These are phyloP conservation scores for Corythaixoides concolor DNA, from an alignment of 2,113 vertebrate genomes.

Conservation along the genomic window DNA sequence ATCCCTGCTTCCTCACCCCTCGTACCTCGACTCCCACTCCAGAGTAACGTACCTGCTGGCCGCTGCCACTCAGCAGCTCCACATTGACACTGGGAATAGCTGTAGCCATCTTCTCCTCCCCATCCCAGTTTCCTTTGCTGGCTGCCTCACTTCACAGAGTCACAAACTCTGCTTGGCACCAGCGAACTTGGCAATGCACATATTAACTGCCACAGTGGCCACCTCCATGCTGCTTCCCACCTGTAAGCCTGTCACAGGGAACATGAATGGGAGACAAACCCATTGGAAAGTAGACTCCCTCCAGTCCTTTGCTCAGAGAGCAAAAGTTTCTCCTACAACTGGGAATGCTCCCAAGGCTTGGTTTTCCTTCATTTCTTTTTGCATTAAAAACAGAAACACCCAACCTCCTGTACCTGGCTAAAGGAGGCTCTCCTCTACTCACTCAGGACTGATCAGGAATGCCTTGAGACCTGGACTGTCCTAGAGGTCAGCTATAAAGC, in stretches of 20 bases:
- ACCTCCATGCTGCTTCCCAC: not conserved
- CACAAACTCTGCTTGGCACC: not conserved
- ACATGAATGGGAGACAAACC: not conserved
- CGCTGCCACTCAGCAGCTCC: not conserved
- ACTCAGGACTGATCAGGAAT: not conserved
- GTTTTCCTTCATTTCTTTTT: not conserved
- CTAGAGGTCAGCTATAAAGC: not conserved
- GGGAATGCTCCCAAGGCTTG: not conserved
- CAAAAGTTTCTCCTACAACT: not conserved
- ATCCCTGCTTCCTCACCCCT: not conserved
- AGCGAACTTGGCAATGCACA: not conserved
- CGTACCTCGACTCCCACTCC: accelerated
- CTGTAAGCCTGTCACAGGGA: not conserved
- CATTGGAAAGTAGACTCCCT: not conserved
- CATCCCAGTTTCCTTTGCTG: not conserved
- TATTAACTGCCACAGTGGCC: not conserved
- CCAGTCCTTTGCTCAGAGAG: not conserved
- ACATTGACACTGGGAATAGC: not conserved
- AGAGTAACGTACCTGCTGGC: not conserved
- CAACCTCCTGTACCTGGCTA: not conserved
- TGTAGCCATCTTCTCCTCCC: not conserved
- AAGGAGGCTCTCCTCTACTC: not conserved
- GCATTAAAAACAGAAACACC: not conserved
- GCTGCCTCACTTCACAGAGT: not conserved
- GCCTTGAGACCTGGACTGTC: not conserved